Evolutionary conservation across 2,797 vertebrate genomes (phyloP), one percentile per base, ranked within the genome.

Genomic region (Poeciliopsis presidionis): DNA sequence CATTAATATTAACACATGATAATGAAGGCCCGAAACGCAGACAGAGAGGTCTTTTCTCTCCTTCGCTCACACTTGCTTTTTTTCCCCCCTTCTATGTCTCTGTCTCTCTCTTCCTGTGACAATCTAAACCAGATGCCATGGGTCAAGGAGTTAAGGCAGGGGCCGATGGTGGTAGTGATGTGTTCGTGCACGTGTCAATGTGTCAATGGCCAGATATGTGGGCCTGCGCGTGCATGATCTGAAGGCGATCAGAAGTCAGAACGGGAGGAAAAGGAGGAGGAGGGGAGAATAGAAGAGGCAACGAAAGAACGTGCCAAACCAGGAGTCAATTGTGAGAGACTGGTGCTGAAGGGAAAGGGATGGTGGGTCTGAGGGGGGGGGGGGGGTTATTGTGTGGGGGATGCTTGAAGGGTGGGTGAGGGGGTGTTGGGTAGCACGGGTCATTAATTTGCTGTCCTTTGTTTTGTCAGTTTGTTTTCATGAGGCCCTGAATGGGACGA

Each of bases 371-470:
- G n/a, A 39, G 36, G 11, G 30, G 16, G 16, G 61, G 0, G 61
- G 7, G 61, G 33, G 18, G 8, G 13, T 43, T 94, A 45, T 61
- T 59, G 96, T 95, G 86, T 95, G 96, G 96, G 95, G 71, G 74
- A 63, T 76, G 67, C 12, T 70, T 28, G 67, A n/a, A 46, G 41
- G 67, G 67, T 74, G 53, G 74, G 49, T 73, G 20, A 25, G 63
- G 69, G 59, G 36, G 33, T 0, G 14, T 47, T 36, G 2, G n/a
- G 16, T 95, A 87, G 94, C 95, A 98, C 80, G 98, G 98, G 97
- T 98, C 98, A 99, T 99, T 99, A 98, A 98, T 98, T 99, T 97
- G 97, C 97, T 97, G 97, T 99, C 97, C 97, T 98, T 98, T 99
- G 97, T 98, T 99, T 99, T 98, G 98, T 99, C 98, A 98, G 97